phyloP scores from a whole-genome alignment of 35 echinoderm and acorn worm genomes.

The Hemicentrotus pulcherrimus region DNA sequence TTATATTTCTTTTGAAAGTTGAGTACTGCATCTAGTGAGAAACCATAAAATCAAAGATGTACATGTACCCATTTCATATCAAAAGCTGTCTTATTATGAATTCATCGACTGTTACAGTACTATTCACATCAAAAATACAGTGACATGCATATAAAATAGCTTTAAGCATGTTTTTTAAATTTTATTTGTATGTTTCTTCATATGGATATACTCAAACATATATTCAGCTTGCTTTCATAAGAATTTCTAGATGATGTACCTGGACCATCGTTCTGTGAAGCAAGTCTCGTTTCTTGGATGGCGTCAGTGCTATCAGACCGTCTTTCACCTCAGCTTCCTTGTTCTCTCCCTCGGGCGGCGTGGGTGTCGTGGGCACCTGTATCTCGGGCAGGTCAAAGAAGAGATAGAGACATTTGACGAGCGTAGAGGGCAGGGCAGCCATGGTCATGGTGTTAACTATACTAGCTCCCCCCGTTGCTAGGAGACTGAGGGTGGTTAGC shows the following conservation, averaged over 20 bases:
- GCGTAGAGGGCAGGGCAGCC: slow-evolving; percentile 87
- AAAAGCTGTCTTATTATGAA: too few species aligned
- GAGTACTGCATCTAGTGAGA: too few species aligned
- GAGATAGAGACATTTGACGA: slow-evolving; percentile 98
- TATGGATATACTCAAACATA: too few species aligned
- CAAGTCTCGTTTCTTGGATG: slow-evolving; percentile 64
- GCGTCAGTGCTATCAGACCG: slow-evolving; percentile 44
- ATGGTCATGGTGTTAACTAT: slow-evolving; percentile 97
- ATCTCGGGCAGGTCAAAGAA: slow-evolving; percentile 96
- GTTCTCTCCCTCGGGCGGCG: background rate
- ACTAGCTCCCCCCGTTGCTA: slow-evolving; percentile 83
- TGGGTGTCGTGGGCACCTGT: background rate
- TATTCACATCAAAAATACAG: too few species aligned
- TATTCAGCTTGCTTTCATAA: too few species aligned
- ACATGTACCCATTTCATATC: too few species aligned
- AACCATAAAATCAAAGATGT: too few species aligned
- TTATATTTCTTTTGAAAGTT: too few species aligned
- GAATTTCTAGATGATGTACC: slow-evolving; percentile 46
- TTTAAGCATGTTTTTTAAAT: too few species aligned
- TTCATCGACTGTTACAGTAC: too few species aligned
- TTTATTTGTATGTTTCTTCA: too few species aligned
- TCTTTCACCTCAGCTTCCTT: slow-evolving; percentile 37
- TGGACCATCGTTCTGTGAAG: slow-evolving; percentile 84
- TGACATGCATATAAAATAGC: too few species aligned
- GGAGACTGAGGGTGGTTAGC: slow-evolving; percentile 81